phyloP scores from a whole-genome alignment of 2,113 vertebrate species.

The Edolisoma coerulescens region DNA sequence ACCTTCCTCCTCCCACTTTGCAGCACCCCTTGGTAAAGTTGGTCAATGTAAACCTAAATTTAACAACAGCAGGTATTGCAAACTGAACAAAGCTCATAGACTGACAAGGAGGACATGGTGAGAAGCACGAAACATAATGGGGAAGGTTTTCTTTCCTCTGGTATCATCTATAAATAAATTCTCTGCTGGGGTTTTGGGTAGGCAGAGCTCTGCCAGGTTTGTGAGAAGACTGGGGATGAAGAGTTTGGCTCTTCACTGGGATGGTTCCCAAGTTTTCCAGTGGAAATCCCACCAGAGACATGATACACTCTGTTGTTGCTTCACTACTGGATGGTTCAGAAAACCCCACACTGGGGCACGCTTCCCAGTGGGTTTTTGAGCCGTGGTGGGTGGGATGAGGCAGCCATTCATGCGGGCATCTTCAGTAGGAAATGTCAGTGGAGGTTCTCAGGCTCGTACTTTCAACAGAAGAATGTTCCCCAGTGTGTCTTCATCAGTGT shows the following conservation, averaged over 20 bases:
- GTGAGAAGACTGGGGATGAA: neutral
- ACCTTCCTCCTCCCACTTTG: rapidly evolving
- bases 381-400: neutral
- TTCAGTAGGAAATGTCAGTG: neutral
- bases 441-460: neutral
- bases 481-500: neutral
- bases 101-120: rapidly evolving
- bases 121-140: neutral
- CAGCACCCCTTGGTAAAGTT: neutral
- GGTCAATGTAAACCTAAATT: neutral
- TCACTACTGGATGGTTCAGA: neutral
- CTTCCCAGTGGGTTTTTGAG: neutral
- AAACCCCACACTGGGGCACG: neutral
- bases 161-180: neutral
- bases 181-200: neutral
- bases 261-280: neutral
- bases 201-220: neutral
- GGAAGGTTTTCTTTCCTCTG: neutral
- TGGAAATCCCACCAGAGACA: neutral
- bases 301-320: neutral
- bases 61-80: neutral
- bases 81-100: neutral
- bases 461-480: neutral
- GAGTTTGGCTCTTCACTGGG: neutral
- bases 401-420: rapidly evolving